Conservation (phyloP, 1,140 invertebrate species). For the Hylyphantes graminicola region DNA sequence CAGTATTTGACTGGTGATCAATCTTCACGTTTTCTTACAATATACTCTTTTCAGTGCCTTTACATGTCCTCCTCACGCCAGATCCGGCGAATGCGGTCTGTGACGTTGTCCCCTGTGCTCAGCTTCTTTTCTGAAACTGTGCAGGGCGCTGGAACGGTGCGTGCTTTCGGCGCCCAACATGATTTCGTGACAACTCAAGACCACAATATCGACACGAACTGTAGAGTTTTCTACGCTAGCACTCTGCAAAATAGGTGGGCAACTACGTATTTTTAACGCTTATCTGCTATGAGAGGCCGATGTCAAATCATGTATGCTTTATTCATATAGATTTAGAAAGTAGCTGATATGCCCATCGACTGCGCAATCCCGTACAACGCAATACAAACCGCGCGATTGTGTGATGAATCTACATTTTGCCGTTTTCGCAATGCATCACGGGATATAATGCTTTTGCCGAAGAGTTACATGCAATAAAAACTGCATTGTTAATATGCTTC, state of each 20-base stretch:
- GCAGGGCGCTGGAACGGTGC: slow-evolving; percentile 68
- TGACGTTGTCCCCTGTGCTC: slow-evolving; percentile 71
- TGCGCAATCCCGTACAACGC: too few species aligned
- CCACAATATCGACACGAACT: slow-evolving; percentile 65
- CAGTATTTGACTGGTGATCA: not conserved
- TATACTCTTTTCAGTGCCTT: slow-evolving; percentile 56
- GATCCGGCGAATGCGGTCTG: slow-evolving; percentile 71
- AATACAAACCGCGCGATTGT: too few species aligned
- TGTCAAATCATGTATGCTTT: too few species aligned
- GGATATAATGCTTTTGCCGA: too few species aligned
- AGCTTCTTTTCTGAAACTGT: slow-evolving; percentile 71
- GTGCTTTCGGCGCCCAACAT: slow-evolving; percentile 66
- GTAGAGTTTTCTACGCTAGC: slow-evolving; percentile 64
- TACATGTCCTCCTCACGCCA: slow-evolving; percentile 72
- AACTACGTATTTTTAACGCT: too few species aligned
- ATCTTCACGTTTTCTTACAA: not conserved
- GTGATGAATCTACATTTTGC: too few species aligned
- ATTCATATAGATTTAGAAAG: too few species aligned
- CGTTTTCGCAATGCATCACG: too few species aligned
- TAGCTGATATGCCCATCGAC: too few species aligned
- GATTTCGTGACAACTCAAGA: slow-evolving; percentile 65
- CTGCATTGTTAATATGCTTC: too few species aligned
- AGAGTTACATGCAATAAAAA: too few species aligned
- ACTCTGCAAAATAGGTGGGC: slow-evolving; percentile 61
- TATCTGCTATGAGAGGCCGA: too few species aligned